These are phyloP conservation scores for Ornithoptera priamus DNA, from an alignment of 2,888 invertebrate genomes.

Conservation along the genomic window DNA sequence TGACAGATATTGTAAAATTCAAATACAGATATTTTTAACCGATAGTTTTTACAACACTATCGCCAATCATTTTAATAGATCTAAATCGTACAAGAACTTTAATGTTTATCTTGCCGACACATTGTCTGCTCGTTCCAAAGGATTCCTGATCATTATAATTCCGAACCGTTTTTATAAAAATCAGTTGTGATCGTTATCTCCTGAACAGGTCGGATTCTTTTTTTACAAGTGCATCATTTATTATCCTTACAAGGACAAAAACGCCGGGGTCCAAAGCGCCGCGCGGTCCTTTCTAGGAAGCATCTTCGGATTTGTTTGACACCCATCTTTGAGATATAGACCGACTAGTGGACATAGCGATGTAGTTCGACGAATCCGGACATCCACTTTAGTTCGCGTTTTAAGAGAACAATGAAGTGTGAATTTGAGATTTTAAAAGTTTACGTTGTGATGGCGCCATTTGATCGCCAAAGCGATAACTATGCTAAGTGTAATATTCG, in stretches of 20 bases:
- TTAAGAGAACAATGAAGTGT: constrained; percentile 62
- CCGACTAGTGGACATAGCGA: constrained; percentile 57
- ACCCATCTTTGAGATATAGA: constrained; percentile 74
- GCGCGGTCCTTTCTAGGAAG: constrained; percentile 76
- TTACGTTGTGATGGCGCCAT: constrained; percentile 44
- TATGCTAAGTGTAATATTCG: constrained; percentile 1
- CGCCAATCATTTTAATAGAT: constrained; percentile 26
- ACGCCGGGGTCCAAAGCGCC: constrained; percentile 73
- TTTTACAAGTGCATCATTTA: constrained; percentile 72
- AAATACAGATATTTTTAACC: constrained; percentile 8
- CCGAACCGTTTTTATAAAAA: constrained; percentile 79
- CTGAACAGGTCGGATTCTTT: constrained; percentile 77
- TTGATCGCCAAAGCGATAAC: constrained; percentile 39
- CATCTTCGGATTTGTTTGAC: constrained; percentile 73
- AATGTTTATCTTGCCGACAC: constrained; percentile 61
- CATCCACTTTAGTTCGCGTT: constrained; percentile 46
- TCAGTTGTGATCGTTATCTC: constrained; percentile 75
- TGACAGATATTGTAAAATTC: not conserved
- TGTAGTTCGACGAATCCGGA: constrained; percentile 58
- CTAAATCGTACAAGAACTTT: constrained; percentile 43
- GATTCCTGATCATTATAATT: constrained; percentile 76
- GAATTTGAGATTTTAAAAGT: constrained; percentile 58
- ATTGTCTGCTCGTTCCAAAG: constrained; percentile 78
- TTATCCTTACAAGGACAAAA: constrained; percentile 76
- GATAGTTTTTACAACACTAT: constrained; percentile 12